A percentile compares a stretch with the other conserved stretches of the same genome.
Conservation (phyloP, 2,888 invertebrate species). For the Troides oblongomaculatus region DNA sequence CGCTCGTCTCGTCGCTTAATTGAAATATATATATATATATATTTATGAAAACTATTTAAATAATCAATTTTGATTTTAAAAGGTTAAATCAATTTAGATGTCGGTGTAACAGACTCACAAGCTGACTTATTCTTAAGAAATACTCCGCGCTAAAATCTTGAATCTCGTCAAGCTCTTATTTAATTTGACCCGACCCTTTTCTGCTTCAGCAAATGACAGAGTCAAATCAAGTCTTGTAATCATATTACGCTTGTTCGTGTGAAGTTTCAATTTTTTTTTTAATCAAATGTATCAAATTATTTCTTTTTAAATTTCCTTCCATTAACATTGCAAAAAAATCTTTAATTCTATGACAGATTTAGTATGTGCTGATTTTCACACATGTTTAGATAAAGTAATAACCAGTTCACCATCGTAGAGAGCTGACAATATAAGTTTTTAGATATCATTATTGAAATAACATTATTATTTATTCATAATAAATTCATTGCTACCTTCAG, state of each 20-base stretch:
- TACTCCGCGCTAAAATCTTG: slow-evolving; percentile 16
- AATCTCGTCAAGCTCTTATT: slow-evolving; percentile 26
- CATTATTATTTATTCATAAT: background rate
- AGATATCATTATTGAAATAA: too few relatives aligned
- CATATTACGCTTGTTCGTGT: slow-evolving; percentile 15
- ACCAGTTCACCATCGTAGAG: too few relatives aligned
- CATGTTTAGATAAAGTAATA: too few relatives aligned
- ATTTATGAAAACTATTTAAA: background rate
- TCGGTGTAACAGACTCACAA: background rate
- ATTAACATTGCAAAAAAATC: background rate
- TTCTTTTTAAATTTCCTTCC: background rate
- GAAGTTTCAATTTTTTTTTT: slow-evolving; percentile 12
- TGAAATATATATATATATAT: too few relatives aligned
- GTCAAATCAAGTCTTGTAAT: slow-evolving; percentile 28
- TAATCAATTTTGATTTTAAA: background rate
- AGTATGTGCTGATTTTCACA: too few relatives aligned
- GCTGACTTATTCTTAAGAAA: slow-evolving; percentile 14
- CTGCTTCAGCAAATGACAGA: slow-evolving; percentile 24
- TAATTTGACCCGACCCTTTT: slow-evolving; percentile 24
- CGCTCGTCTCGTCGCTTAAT: too few relatives aligned
- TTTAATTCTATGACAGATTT: too few relatives aligned
- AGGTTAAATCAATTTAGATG: background rate
- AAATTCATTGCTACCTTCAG: background rate
- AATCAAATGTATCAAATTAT: background rate
- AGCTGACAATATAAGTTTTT: too few relatives aligned